phyloP scores from a whole-genome alignment of 2,797 vertebrate species.

The Lacerta agilis region DNA sequence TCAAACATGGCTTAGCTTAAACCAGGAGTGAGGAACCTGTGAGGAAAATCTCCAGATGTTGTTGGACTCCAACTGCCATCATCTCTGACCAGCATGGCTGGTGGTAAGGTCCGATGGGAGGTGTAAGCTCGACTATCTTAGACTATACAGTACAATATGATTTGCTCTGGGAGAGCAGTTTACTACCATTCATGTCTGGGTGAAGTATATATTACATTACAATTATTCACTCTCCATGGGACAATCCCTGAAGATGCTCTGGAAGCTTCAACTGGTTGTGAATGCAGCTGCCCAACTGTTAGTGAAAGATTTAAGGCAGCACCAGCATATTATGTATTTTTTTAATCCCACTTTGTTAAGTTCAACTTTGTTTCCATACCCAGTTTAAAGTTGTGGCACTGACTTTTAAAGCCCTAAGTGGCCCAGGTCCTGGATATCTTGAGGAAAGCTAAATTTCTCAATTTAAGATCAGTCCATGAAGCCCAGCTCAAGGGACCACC shows the following conservation, averaged over 20 bases:
- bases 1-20: neutral
- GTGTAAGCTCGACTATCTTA: no score
- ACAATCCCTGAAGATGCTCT: neutral
- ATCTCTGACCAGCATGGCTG: no score
- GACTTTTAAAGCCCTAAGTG: neutral
- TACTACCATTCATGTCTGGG: slow-evolving; percentile 52
- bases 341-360: neutral
- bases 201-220: neutral
- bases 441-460: neutral
- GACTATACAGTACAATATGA: neutral
- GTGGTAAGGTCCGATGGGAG: no score
- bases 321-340: neutral
- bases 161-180: neutral
- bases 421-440: neutral
- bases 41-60: no score
- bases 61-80: no score
- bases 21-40: no score
- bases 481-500: neutral
- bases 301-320: no score
- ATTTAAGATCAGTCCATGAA: neutral
- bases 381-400: neutral
- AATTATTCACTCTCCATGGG: no score
- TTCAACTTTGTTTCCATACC: neutral
- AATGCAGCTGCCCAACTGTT: neutral
- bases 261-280: neutral